Percentiles rank a stretch among this genome's conserved stretches.
Evolutionary conservation across 23 tunicate species (phyloP).

Genomic region (Diplosoma virens): DNA sequence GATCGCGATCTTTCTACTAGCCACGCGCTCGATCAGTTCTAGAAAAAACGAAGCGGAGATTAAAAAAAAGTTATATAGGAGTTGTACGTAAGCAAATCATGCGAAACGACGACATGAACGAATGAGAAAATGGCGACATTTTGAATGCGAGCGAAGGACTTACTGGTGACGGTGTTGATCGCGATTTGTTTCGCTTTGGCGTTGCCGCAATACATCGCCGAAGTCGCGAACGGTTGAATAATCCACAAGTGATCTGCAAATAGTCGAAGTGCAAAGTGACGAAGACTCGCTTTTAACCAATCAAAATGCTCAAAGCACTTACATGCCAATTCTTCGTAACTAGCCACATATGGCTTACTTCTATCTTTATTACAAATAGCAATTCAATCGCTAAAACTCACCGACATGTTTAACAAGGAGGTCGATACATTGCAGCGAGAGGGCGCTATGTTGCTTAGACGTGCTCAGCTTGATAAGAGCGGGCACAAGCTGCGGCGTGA

Average conservation of each 20-base stretch:
- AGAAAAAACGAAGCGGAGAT: background rate
- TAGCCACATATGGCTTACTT: too few relatives aligned
- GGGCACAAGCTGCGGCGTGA: conserved; percentile 42
- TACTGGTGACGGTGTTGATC: conserved; percentile 18
- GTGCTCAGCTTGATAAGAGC: conserved; percentile 52
- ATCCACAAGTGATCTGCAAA: conserved; percentile 12
- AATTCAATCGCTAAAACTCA: conserved; percentile 13
- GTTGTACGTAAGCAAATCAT: background rate
- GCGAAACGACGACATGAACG: background rate
- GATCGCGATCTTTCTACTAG: conserved; percentile 28
- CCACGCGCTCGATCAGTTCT: conserved; percentile 43
- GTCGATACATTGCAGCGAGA: conserved; percentile 43
- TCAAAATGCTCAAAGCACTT: too few relatives aligned
- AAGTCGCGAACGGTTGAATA: conserved; percentile 23
- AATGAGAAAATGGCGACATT: background rate
- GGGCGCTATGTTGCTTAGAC: conserved; percentile 51
- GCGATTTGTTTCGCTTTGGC: conserved; percentile 21
- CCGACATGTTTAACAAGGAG: conserved; percentile 44
- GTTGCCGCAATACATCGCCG: conserved; percentile 19
- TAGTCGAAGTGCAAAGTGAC: too few relatives aligned
- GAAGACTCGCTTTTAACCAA: too few relatives aligned
- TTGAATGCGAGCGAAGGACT: background rate
- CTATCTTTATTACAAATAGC: too few relatives aligned
- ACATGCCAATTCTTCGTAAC: too few relatives aligned
- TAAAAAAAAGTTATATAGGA: background rate